phyloP scores from a whole-genome alignment of 2,888 invertebrate species.

The Torymus tubicola region DNA sequence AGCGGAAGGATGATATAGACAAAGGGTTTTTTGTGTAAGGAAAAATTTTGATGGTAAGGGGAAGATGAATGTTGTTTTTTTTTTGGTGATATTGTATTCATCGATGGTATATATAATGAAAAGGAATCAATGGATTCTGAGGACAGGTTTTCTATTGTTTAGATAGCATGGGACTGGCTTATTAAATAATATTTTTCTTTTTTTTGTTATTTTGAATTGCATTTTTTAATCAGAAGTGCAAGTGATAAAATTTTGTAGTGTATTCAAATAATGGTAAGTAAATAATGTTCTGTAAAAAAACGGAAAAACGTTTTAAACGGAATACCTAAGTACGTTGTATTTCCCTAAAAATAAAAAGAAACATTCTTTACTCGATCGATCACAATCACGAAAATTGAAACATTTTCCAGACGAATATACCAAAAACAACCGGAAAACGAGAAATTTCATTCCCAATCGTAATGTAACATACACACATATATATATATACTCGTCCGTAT shows the following conservation, averaged over 20 bases:
- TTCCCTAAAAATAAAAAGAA: no score
- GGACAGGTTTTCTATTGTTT: not conserved
- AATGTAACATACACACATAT: no score
- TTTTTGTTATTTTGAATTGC: not conserved
- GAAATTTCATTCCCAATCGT: no score
- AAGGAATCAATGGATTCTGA: not conserved
- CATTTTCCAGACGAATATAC: not conserved
- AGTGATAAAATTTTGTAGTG: no score
- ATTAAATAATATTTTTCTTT: conserved; percentile 1
- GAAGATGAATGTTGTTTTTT: not conserved
- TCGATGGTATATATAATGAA: not conserved
- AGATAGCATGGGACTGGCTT: not conserved
- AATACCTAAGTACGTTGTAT: no score
- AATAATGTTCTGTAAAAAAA: no score
- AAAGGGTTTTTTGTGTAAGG: not conserved
- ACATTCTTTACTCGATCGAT: not conserved
- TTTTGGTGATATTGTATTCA: conserved; percentile 3
- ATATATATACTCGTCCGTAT: no score
- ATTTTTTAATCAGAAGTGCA: no score
- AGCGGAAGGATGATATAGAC: no score
- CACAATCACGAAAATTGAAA: not conserved
- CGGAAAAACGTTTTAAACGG: no score
- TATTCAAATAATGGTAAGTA: no score
- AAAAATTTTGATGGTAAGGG: not conserved
- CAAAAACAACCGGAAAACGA: no score